Percentiles rank a stretch among this genome's conserved stretches.
These are phyloP conservation scores for Grantiella picta DNA, from an alignment of 2,113 vertebrate genomes.

Conservation along the genomic window DNA sequence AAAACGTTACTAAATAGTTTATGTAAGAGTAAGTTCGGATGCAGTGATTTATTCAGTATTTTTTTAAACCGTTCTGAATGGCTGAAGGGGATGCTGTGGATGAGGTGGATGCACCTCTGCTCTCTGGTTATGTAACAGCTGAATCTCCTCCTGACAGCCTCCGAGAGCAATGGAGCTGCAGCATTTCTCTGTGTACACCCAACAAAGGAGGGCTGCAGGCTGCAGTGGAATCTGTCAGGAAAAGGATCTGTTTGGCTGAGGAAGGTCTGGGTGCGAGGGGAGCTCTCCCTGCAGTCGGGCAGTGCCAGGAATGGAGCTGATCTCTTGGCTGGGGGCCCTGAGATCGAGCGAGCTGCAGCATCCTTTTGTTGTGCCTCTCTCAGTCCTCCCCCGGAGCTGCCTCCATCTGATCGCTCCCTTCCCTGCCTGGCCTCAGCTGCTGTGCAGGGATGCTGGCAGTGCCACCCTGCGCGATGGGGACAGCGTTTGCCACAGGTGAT, in stretches of 20 bases:
- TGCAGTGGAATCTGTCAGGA: neutral
- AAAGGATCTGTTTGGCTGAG: neutral
- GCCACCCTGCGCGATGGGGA: neutral
- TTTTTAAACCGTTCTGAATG: neutral
- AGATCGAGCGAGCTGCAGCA: neutral
- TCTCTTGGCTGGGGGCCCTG: slow-evolving; percentile 3
- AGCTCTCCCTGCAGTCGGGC: neutral
- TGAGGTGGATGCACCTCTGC: neutral
- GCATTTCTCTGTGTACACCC: neutral
- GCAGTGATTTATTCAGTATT: neutral
- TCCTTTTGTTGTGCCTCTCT: slow-evolving; percentile 1
- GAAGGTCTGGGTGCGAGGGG: neutral
- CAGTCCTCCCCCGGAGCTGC: neutral
- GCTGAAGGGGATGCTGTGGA: neutral
- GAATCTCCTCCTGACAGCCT: neutral
- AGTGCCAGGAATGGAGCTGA: neutral
- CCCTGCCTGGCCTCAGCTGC: neutral
- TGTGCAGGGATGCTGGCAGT: neutral
- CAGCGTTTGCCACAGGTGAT: rapidly evolving
- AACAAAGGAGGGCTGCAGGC: neutral
- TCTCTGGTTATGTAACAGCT: neutral
- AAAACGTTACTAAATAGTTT: neutral
- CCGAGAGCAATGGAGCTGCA: neutral
- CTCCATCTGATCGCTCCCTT: slow-evolving; percentile 5
- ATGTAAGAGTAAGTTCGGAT: neutral